These are phyloP conservation scores for Drosophila mimetica DNA, from an alignment of 2,888 invertebrate genomes.

Conservation along the genomic window DNA sequence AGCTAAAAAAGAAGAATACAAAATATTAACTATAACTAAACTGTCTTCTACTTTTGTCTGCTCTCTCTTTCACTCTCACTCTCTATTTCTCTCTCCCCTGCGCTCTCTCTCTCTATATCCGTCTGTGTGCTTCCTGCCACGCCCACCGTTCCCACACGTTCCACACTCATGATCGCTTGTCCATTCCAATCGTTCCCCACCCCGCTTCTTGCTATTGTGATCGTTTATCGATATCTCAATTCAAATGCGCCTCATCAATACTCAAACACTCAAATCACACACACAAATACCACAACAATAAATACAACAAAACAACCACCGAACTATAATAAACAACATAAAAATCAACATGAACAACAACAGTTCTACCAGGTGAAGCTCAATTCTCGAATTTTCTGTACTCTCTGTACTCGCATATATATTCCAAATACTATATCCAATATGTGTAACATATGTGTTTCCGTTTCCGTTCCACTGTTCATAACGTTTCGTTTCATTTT, in stretches of 20 bases:
- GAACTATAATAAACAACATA: conserved; percentile 39
- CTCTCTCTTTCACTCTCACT: conserved; percentile 65
- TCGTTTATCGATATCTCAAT: conserved; percentile 34
- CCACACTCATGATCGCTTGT: conserved; percentile 35
- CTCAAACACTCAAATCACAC: conserved; percentile 8
- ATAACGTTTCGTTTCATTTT: conserved; percentile 36
- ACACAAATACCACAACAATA: conserved; percentile 11
- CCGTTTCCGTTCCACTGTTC: conserved; percentile 56
- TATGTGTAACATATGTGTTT: conserved; percentile 30
- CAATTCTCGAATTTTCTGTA: conserved; percentile 67
- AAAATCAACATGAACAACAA: conserved; percentile 61
- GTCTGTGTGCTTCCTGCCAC: conserved; percentile 29
- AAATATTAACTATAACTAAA: conserved; percentile 50
- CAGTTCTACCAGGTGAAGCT: conserved; percentile 82
- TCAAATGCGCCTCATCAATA: conserved; percentile 39
- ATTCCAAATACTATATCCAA: conserved; percentile 35
- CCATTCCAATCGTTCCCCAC: conserved; percentile 20
- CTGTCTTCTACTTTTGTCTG: conserved; percentile 75
- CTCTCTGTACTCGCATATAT: conserved; percentile 50
- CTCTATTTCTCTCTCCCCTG: conserved; percentile 43
- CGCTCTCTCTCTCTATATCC: conserved; percentile 49
- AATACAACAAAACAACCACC: conserved; percentile 55
- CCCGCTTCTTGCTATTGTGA: conserved; percentile 30
- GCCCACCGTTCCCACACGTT: conserved; percentile 20
- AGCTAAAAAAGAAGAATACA: conserved; percentile 27